Conservation (phyloP, 2,888 invertebrate genomes). For the Carpatolechia fugitivella region DNA sequence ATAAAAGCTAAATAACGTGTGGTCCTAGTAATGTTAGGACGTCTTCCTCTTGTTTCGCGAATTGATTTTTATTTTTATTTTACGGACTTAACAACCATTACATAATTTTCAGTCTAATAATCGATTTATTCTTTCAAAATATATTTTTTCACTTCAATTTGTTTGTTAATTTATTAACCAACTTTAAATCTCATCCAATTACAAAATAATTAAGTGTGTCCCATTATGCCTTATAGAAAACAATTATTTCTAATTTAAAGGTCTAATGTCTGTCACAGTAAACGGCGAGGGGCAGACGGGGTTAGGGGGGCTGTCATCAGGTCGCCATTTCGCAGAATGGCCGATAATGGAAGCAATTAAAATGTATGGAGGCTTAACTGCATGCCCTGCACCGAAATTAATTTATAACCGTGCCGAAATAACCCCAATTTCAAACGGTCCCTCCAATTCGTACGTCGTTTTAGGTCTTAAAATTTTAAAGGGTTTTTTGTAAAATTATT, state of each 20-base stretch:
- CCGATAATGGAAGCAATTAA: slow-evolving; percentile 78
- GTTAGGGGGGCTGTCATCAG: slow-evolving; percentile 51
- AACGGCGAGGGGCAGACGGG: slow-evolving; percentile 33
- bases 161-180: too few relatives aligned
- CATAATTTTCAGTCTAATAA: too few relatives aligned
- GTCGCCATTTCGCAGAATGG: slow-evolving; percentile 66
- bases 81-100: too few relatives aligned
- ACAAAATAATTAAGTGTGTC: slow-evolving; percentile 6
- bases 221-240: slow-evolving; percentile 8
- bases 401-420: slow-evolving; percentile 73
- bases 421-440: slow-evolving; percentile 51
- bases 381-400: slow-evolving; percentile 74
- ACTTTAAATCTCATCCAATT: neutral
- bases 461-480: neutral
- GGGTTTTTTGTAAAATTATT: neutral
- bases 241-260: slow-evolving; percentile 43
- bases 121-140: too few relatives aligned
- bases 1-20: too few relatives aligned
- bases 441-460: neutral
- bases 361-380: slow-evolving; percentile 78
- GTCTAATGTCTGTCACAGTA: slow-evolving; percentile 37
- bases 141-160: too few relatives aligned
- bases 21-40: too few relatives aligned
- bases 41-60: too few relatives aligned
- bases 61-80: too few relatives aligned